A percentile compares a stretch with the other conserved stretches of the same genome.
phyloP scores from a whole-genome alignment of 2,113 vertebrate species.

The Seriola quinqueradiata region DNA sequence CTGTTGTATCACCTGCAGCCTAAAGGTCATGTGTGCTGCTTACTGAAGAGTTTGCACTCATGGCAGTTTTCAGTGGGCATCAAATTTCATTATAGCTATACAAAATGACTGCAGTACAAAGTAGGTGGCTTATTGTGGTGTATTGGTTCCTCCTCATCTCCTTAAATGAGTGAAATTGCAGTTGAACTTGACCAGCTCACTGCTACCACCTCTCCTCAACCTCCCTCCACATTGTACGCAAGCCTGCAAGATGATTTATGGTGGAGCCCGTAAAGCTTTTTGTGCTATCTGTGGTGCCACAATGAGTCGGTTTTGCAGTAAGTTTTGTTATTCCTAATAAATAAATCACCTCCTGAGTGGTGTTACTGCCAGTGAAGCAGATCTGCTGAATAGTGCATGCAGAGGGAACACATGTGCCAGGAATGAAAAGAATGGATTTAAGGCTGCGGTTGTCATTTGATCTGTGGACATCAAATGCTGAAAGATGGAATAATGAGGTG shows the following conservation, averaged over 20 bases:
- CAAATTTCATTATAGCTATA: constrained; percentile 24
- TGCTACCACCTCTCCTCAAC: neutral
- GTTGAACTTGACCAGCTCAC: neutral
- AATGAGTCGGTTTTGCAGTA: constrained; percentile 29
- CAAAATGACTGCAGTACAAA: neutral
- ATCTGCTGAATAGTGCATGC: constrained; percentile 49
- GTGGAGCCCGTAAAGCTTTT: constrained; percentile 28
- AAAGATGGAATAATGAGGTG: constrained; percentile 6
- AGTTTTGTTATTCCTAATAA: constrained; percentile 64
- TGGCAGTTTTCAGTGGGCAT: constrained; percentile 12
- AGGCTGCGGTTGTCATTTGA: constrained; percentile 34
- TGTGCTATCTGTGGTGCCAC: constrained; percentile 50
- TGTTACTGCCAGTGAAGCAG: constrained; percentile 48
- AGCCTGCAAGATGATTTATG: constrained; percentile 66
- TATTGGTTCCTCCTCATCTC: constrained; percentile 4
- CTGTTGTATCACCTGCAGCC: constrained; percentile 35
- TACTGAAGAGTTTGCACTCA: neutral
- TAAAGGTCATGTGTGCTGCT: constrained; percentile 58
- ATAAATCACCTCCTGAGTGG: constrained; percentile 61
- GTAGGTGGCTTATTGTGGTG: constrained; percentile 5
- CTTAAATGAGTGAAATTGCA: constrained; percentile 30
- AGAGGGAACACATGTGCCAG: constrained; percentile 23
- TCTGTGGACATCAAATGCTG: constrained; percentile 38
- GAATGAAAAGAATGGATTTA: constrained; percentile 32
- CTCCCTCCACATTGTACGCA: neutral